Evolutionary conservation across 2,888 invertebrate genomes (phyloP).

Genomic region (Anoncus sp.): DNA sequence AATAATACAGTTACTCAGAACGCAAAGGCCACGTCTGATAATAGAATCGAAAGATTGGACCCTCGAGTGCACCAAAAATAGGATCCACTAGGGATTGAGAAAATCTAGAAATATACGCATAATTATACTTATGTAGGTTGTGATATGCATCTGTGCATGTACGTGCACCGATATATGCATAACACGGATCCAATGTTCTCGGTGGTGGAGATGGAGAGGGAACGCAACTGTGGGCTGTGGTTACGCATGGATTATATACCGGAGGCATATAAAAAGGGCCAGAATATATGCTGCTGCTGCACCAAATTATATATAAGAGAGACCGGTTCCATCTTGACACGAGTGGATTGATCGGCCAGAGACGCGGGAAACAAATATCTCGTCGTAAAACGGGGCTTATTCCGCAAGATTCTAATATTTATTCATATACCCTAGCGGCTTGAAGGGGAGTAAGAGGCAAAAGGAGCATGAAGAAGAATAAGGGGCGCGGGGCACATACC

Average conservation of each 20-base stretch:
- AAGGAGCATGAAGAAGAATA: constrained; percentile 8
- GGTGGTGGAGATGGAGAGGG: background rate
- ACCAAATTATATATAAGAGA: background rate
- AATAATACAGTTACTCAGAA: too few relatives aligned
- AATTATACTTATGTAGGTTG: too few relatives aligned
- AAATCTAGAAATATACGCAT: too few relatives aligned
- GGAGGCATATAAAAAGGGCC: too few relatives aligned
- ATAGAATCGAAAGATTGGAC: too few relatives aligned
- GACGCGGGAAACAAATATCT: constrained; percentile 78
- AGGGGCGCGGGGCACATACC: background rate
- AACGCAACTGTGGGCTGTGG: background rate
- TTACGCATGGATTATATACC: background rate
- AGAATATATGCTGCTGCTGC: background rate
- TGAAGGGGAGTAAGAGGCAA: constrained; percentile 21
- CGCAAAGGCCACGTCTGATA: too few relatives aligned
- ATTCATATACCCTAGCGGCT: constrained; percentile 76
- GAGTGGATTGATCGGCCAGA: constrained; percentile 74
- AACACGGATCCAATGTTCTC: background rate
- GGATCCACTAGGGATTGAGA: too few relatives aligned
- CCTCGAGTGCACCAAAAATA: too few relatives aligned
- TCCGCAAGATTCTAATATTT: constrained; percentile 81
- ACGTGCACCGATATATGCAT: too few relatives aligned
- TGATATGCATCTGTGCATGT: too few relatives aligned
- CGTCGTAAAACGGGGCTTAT: constrained; percentile 80
- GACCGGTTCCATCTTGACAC: constrained; percentile 50